Evolutionary conservation across 2,113 vertebrate genomes (phyloP).

Genomic region (Solenodon paradoxus): DNA sequence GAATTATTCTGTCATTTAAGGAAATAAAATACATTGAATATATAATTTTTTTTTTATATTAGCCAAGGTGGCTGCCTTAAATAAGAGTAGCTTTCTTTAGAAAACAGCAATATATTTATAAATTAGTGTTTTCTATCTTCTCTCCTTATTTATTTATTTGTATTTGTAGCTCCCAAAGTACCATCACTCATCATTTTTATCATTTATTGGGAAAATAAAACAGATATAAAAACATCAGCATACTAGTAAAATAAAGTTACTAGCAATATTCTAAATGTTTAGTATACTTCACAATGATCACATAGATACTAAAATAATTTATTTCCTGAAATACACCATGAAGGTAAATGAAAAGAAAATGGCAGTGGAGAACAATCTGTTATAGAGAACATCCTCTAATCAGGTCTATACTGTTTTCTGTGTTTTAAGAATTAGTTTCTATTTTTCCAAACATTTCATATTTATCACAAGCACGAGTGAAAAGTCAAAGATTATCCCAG

Average conservation of each 20-base stretch:
- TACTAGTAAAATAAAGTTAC: background rate
- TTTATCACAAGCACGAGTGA: background rate
- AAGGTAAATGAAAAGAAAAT: background rate
- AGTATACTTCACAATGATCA: background rate
- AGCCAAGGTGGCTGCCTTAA: background rate
- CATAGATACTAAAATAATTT: background rate
- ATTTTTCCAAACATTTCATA: background rate
- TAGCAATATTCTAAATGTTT: background rate
- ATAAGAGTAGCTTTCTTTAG: slow-evolving; percentile 11
- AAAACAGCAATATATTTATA: background rate
- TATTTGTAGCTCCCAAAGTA: background rate
- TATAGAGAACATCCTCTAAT: background rate
- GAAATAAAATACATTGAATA: background rate
- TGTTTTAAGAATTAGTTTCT: background rate
- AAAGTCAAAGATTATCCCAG: background rate
- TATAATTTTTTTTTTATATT: background rate
- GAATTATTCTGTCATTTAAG: background rate
- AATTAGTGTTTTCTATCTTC: background rate
- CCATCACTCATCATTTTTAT: background rate
- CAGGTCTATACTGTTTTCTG: background rate
- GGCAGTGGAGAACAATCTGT: background rate
- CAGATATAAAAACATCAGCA: background rate
- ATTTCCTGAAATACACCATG: background rate
- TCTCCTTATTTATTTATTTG: background rate
- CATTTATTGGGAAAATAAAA: background rate